These are phyloP conservation scores for Clarias magur DNA, from an alignment of 2,113 vertebrate species.

Conservation along the genomic window DNA sequence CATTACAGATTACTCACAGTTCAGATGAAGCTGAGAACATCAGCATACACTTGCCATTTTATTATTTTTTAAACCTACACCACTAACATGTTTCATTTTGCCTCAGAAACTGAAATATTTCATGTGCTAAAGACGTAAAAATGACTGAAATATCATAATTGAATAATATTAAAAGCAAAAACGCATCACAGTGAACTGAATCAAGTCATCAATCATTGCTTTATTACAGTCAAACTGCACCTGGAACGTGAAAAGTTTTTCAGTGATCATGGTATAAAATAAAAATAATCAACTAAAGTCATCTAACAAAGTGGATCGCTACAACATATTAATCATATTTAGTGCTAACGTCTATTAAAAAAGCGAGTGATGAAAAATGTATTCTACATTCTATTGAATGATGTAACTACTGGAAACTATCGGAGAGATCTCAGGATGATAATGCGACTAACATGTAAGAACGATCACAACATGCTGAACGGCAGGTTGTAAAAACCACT, in stretches of 20 bases:
- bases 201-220: background rate
- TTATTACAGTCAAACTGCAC: background rate
- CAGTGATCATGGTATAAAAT: background rate
- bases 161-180: background rate
- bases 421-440: background rate
- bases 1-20: background rate
- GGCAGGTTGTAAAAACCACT: constrained; percentile 71
- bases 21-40: background rate
- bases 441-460: background rate
- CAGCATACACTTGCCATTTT: background rate
- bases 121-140: background rate
- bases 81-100: background rate
- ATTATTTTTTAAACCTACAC: background rate
- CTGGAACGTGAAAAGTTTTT: background rate
- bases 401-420: background rate
- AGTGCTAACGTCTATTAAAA: background rate
- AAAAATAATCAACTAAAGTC: background rate
- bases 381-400: background rate
- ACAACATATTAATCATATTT: background rate
- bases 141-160: background rate
- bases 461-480: constrained; percentile 15
- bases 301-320: background rate
- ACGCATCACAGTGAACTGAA: background rate
- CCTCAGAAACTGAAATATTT: background rate
- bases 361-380: background rate